A percentile compares a stretch with the other conserved stretches of the same genome.
These are phyloP conservation scores for Platycnemis pennipes DNA, from an alignment of 2,888 invertebrate species.

Conservation along the genomic window DNA sequence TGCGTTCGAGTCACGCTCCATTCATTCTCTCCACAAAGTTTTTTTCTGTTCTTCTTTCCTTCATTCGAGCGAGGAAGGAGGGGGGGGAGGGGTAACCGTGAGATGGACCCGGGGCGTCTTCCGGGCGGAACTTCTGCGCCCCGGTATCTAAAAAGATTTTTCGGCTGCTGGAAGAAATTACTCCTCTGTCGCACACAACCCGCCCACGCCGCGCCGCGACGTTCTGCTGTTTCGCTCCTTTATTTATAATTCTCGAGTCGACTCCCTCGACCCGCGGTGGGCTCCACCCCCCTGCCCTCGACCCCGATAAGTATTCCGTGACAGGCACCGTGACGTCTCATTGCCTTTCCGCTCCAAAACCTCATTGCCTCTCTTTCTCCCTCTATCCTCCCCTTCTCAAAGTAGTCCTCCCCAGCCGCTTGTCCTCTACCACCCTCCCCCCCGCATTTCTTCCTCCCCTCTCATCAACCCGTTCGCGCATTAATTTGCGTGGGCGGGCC, in stretches of 20 bases:
- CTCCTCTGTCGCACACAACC: background rate
- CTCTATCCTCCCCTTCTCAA: too few relatives aligned
- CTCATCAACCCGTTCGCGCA: too few relatives aligned
- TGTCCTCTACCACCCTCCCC: too few relatives aligned
- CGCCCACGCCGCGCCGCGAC: background rate
- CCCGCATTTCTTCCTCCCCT: too few relatives aligned
- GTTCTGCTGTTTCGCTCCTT: background rate
- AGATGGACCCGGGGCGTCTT: background rate
- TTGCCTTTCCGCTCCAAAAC: background rate
- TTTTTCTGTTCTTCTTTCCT: too few relatives aligned
- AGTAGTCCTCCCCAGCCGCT: too few relatives aligned
- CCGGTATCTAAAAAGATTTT: background rate
- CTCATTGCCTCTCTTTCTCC: background rate
- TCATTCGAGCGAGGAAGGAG: too few relatives aligned
- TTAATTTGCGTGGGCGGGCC: too few relatives aligned
- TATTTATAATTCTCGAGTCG: background rate
- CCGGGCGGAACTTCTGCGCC: background rate
- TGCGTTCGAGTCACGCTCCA: too few relatives aligned
- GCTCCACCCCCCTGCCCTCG: background rate
- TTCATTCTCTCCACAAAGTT: too few relatives aligned
- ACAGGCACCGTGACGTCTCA: slow-evolving; percentile 28
- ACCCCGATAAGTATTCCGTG: slow-evolving; percentile 9
- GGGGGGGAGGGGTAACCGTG: background rate
- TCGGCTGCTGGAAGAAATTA: background rate
- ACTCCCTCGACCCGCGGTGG: background rate